Percentiles rank a stretch among this genome's conserved stretches.
phyloP scores from a whole-genome alignment of 2,113 vertebrate species.

The Alexandromys fortis region DNA sequence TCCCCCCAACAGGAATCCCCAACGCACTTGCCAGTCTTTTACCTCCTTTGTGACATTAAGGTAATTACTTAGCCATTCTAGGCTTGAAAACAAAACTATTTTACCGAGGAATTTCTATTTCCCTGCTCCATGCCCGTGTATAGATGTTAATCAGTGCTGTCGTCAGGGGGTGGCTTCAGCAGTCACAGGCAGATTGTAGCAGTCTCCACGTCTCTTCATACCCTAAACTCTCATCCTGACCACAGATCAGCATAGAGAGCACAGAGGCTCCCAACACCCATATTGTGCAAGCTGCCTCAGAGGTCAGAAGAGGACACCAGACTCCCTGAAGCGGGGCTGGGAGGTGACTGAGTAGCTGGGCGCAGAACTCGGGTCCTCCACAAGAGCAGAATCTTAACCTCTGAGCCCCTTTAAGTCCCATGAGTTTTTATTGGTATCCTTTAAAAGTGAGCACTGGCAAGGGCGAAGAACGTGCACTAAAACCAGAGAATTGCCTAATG shows the following conservation, averaged over 20 bases:
- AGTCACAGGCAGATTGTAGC: background rate
- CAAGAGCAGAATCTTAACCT: background rate
- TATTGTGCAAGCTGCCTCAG: background rate
- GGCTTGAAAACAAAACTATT: background rate
- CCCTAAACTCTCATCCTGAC: background rate
- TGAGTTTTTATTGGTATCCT: background rate
- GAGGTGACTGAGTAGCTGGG: background rate
- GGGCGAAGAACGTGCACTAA: background rate
- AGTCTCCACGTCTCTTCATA: background rate
- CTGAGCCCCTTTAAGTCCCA: background rate
- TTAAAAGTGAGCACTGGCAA: background rate
- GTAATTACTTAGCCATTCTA: background rate
- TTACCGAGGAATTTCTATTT: conserved; percentile 4
- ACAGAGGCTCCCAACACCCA: background rate
- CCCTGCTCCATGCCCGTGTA: background rate
- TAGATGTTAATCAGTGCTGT: background rate
- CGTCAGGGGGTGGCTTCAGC: background rate
- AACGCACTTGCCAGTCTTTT: background rate
- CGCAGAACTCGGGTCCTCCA: background rate
- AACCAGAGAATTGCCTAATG: background rate
- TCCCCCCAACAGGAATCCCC: background rate
- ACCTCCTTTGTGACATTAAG: conserved; percentile 40
- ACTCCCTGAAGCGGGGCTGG: background rate
- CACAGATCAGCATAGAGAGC: background rate
- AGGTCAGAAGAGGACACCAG: background rate